phyloP scores from a whole-genome alignment of 2,113 vertebrate genomes.

The Gracilinanus agilis region DNA sequence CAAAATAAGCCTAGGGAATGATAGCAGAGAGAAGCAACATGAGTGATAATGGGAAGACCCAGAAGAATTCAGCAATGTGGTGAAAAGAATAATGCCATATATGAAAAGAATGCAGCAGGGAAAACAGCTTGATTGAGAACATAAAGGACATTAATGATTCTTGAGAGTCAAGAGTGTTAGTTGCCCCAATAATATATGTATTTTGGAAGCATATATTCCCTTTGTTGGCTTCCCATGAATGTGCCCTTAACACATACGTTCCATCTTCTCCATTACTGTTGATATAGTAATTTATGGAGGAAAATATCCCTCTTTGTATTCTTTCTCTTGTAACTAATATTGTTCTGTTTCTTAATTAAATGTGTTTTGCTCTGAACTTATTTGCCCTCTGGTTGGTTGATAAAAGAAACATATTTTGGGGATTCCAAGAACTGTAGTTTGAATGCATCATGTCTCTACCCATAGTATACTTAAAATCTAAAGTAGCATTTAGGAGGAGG shows the following conservation, averaged over 20 bases:
- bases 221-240: background rate
- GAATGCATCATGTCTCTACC: background rate
- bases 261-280: background rate
- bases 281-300: background rate
- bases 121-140: background rate
- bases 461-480: background rate
- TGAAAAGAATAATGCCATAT: background rate
- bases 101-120: background rate
- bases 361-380: background rate
- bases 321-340: background rate
- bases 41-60: background rate
- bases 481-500: background rate
- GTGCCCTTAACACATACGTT: background rate
- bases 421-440: background rate
- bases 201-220: background rate
- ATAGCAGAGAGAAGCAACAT: background rate
- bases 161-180: background rate
- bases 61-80: background rate
- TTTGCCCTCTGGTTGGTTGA: background rate
- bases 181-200: background rate
- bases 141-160: background rate
- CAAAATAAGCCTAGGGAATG: background rate
- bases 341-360: background rate
- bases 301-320: background rate
- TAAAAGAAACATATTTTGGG: background rate